Conservation (phyloP, 2,113 vertebrate species). For the Brevimyrus niger region DNA sequence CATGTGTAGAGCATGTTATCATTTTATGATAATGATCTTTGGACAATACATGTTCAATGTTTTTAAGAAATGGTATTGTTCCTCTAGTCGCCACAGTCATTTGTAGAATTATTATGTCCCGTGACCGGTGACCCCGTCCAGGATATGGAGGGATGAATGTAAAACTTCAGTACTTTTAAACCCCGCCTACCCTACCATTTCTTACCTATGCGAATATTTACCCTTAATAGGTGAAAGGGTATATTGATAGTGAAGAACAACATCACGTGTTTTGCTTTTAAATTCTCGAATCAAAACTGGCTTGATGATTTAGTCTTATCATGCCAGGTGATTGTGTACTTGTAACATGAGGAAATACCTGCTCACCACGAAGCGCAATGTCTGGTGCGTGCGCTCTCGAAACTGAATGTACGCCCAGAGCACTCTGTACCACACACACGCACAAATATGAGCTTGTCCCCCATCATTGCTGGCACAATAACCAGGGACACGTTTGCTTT, state of each 20-base stretch:
- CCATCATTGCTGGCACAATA: not conserved
- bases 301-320: not conserved
- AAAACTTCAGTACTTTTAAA: not conserved
- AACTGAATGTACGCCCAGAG: not conserved
- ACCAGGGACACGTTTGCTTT: not conserved
- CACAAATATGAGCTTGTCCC: no score
- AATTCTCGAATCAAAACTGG: not conserved
- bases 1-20: no score
- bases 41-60: not conserved
- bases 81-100: not conserved
- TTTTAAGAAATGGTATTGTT: not conserved
- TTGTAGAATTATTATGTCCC: not conserved
- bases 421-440: not conserved
- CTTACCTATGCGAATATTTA: not conserved
- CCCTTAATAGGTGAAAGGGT: not conserved
- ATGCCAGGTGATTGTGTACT: not conserved
- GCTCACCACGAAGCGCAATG: not conserved
- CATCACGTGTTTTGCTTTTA: not conserved
- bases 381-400: not conserved
- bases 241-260: not conserved
- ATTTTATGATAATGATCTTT: not conserved
- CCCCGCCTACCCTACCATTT: not conserved
- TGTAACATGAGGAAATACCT: not conserved
- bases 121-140: not conserved
- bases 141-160: not conserved